Conservation (phyloP, 2,888 invertebrate genomes). For the Pomacea canaliculata region DNA sequence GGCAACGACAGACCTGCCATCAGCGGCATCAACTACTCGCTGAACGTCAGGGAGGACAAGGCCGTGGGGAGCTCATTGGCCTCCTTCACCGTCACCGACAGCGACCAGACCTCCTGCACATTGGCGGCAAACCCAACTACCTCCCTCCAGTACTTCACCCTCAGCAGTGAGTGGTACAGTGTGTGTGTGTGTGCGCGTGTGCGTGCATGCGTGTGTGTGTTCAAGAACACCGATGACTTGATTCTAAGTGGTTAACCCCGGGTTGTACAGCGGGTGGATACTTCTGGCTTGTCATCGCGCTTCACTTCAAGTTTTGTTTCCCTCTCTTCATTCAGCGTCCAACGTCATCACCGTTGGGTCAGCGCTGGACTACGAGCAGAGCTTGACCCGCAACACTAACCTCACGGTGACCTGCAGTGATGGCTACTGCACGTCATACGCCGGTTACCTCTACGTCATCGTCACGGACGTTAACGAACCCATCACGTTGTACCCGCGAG, state of each 20-base stretch:
- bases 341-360: background rate
- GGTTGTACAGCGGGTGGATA: no score
- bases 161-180: background rate
- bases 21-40: conserved; percentile 1
- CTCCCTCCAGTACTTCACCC: conserved; percentile 6
- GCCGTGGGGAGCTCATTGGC: background rate
- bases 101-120: conserved; percentile 3
- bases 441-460: conserved; percentile 12
- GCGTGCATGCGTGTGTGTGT: background rate
- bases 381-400: conserved; percentile 9
- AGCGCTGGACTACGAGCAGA: conserved; percentile 13
- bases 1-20: conserved; percentile 4
- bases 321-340: background rate
- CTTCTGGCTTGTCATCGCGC: no score
- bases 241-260: no score
- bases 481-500: conserved; percentile 1
- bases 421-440: conserved; percentile 8
- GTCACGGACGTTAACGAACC: conserved; percentile 19
- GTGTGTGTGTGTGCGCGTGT: conserved; percentile 1
- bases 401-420: conserved; percentile 14
- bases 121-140: background rate
- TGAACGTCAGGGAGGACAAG: background rate
- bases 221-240: background rate
- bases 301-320: no score
- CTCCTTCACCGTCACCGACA: conserved; percentile 2